Base-by-base conservation (phyloP, 30 jellyfish, hydroid and myxozoan genomes). In the Hydractinia echinata region DNA sequence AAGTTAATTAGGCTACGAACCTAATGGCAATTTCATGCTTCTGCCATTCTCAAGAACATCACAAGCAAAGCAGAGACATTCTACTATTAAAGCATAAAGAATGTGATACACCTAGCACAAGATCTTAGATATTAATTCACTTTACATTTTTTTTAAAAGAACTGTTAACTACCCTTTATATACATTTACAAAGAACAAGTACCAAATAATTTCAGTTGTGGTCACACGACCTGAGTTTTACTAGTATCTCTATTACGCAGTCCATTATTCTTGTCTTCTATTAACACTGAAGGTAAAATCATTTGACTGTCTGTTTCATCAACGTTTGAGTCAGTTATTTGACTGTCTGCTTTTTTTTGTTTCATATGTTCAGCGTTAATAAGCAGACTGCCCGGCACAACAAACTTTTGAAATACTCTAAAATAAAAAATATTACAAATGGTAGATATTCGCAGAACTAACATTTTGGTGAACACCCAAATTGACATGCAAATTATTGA, bases 361-460 rank as follows among this genome's bases (percentile, higher is more conserved):
- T 73, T 71, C 8, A 55, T 21, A 60, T 54, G 81, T 8, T 83
- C 91, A 8, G 81, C 72, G 56, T 74, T 69, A 51, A 93, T 86
- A 6, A 87, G 52, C 11, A 93, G 83, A 73, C 99, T 93, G 11
- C 99, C 99, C 6, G 99, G 99, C 13, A 93, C 99, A 14, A 72
- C 86, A 80, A 93, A 73, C 77, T 76, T 87, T 20, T 88, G 88
- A 87, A 87, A 87, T 21, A 93, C 95, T 70, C 94, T 80, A 67
- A 15, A 80, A 60, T 10, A 3, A 30, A 30, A 30, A 30, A 30
- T 1, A 30, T 30, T 30, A 30, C n/a, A n/a, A 7, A 15, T 13
- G 3, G 44, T 72, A 72, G 4, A 49, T 55, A 14, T n/a, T 10
- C 1, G 51, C 16, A 50, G 61, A 5, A 54, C 20, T 60, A 8